phyloP scores from a whole-genome alignment of 92 coral and sea anemone genomes.

The Porites rus region DNA sequence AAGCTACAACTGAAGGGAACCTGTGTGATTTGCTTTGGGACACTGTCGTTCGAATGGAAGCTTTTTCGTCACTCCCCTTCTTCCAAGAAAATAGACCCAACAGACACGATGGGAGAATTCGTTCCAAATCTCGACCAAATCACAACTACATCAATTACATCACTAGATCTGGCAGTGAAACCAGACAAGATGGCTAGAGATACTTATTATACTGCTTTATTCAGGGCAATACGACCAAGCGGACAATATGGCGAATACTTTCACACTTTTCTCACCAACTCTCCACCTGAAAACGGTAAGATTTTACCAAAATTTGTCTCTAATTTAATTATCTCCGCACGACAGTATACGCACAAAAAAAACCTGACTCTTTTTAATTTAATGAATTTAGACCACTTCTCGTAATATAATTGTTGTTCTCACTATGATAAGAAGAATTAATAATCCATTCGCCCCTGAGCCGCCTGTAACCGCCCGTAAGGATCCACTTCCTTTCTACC shows the following conservation, averaged over 20 bases:
- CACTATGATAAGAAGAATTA: too few species aligned
- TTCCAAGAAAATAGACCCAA: background rate
- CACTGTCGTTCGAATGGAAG: slow-evolving; percentile 70
- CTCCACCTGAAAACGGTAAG: slow-evolving; percentile 84
- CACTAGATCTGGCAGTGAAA: slow-evolving; percentile 67
- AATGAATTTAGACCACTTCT: too few species aligned
- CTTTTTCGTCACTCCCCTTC: slow-evolving; percentile 35
- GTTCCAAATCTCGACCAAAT: slow-evolving; percentile 23
- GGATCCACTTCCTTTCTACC: too few species aligned
- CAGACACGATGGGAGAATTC: slow-evolving; percentile 39
- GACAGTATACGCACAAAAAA: too few species aligned
- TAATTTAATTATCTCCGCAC: too few species aligned
- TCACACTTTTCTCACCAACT: slow-evolving; percentile 64
- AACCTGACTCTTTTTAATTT: too few species aligned
- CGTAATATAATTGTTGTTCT: too few species aligned
- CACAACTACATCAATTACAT: slow-evolving; percentile 45
- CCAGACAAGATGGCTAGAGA: slow-evolving; percentile 28
- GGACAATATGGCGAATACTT: slow-evolving; percentile 76
- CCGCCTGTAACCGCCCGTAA: too few species aligned
- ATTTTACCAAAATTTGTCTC: too few species aligned
- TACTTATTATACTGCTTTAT: slow-evolving; percentile 44
- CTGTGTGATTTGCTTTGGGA: slow-evolving; percentile 71
- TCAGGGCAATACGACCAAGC: slow-evolving; percentile 68
- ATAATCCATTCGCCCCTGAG: too few species aligned
- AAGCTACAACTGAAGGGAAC: slow-evolving; percentile 60